Evolutionary conservation across 2,888 invertebrate species (phyloP), one percentile per base, ranked within the genome.

Genomic region (Alentia gelatinosa): DNA sequence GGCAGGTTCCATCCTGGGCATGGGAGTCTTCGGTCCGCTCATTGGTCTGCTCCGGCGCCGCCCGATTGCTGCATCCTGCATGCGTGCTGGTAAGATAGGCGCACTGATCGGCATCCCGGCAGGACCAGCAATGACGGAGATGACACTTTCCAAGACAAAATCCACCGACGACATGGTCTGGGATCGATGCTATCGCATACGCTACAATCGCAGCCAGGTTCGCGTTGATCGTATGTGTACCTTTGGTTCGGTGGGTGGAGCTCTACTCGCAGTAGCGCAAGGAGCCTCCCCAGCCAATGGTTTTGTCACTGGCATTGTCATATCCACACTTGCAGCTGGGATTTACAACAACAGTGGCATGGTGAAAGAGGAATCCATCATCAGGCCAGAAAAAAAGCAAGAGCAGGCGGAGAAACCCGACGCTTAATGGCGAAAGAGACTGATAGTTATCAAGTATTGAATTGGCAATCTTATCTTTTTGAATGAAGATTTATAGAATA

Each of bases 131-230:
- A 91, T 94, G 63, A 93, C 94, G 9, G 93, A 92, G 89, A 47
- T 93, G 90, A 91, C 91, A 35, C 79, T 94, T n/a, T 91, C 91
- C n/a, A 92, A 93, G 50, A 93, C 93, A 93, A 94, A 94, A 92
- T 93, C 92, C 37, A 92, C 93, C 42, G 90, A 92, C 35, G 92
- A 94, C 56, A 50, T 42, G 35, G 35, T 91, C 0, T 94, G 93
- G 90, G 94, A 94, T 91, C 93, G 92, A 4, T 88, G 90, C 90
- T 92, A 91, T 68, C 90, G 92, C 4, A 47, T 92, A 12, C 91
- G 92, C 26, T 90, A 91, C 88, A 91, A 92, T 84, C 40, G 33
- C 56, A 26, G 33, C 23, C 89, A 90, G 50, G 37, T 91, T 35
- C 86, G 88, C 26, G 68, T 40, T 19, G 91, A 92, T 39, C 90